phyloP scores from a whole-genome alignment of 2,113 vertebrate genomes.

The Corythoichthys intestinalis region DNA sequence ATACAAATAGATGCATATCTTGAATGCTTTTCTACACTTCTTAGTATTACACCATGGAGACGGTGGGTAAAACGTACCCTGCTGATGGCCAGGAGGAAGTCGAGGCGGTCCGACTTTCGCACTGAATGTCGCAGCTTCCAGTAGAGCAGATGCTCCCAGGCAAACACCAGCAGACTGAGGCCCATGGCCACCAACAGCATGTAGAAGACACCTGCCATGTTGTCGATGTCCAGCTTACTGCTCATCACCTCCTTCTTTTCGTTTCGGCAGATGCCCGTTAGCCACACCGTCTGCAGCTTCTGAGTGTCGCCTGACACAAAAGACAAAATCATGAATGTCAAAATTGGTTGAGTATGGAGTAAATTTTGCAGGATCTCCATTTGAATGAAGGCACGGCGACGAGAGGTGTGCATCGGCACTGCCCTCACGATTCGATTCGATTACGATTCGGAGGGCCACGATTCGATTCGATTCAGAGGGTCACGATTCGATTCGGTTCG shows the following conservation, averaged over 20 bases:
- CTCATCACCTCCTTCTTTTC: conserved; percentile 99
- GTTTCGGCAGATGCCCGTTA: conserved; percentile 95
- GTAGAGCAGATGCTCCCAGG: conserved; percentile 96
- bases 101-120: conserved; percentile 79
- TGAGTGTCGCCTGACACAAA: conserved; percentile 84
- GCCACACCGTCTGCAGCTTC: conserved; percentile 96
- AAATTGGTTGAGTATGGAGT: neutral
- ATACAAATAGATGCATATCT: neutral
- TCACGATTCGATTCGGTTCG: too few species aligned
- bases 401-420: too few species aligned
- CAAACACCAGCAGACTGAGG: conserved; percentile 91
- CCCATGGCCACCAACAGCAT: conserved; percentile 99
- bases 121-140: conserved; percentile 92
- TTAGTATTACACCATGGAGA: neutral
- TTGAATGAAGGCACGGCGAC: too few species aligned
- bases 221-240: conserved; percentile 97
- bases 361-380: neutral
- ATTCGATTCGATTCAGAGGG: too few species aligned
- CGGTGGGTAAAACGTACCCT: conserved; percentile 66
- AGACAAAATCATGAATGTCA: neutral
- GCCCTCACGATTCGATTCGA: too few species aligned
- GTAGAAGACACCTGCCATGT: conserved; percentile 99
- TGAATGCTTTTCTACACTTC: neutral
- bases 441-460: too few species aligned
- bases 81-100: conserved; percentile 92